phyloP scores from a whole-genome alignment of 2,113 vertebrate species.

The Actenoides hombroni region DNA sequence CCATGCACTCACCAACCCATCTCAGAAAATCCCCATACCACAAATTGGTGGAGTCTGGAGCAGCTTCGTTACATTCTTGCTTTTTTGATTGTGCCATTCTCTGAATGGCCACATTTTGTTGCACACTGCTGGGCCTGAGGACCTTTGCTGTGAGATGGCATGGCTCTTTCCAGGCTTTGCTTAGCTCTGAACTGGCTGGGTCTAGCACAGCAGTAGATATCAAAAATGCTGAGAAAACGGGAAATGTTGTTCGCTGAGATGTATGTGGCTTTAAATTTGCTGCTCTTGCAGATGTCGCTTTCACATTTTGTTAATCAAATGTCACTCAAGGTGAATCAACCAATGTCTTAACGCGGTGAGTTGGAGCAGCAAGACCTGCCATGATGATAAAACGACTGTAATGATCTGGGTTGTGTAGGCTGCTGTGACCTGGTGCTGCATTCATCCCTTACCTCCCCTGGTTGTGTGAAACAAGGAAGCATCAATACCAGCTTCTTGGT shows the following conservation, averaged over 20 bases:
- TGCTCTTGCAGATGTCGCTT: background rate
- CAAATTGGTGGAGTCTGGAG: background rate
- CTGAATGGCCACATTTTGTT: background rate
- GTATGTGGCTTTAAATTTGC: background rate
- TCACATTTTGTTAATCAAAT: background rate
- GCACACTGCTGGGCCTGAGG: background rate
- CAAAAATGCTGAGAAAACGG: background rate
- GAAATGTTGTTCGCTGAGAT: background rate
- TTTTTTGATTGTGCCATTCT: background rate
- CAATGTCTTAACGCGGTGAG: background rate
- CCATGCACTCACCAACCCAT: background rate
- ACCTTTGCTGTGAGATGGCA: background rate
- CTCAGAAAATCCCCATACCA: background rate
- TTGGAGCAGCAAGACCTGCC: background rate
- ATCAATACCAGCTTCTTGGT: background rate
- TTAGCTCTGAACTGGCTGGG: background rate
- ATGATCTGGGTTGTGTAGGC: background rate
- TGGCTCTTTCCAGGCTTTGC: background rate
- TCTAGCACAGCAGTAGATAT: background rate
- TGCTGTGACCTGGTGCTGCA: background rate
- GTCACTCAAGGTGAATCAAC: background rate
- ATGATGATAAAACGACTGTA: background rate
- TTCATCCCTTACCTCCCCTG: background rate
- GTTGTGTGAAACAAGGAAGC: background rate
- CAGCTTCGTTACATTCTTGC: background rate